Evolutionary conservation across 2,888 invertebrate genomes (phyloP), one percentile per base, ranked within the genome.

Genomic region (Dysmachus trigonus): DNA sequence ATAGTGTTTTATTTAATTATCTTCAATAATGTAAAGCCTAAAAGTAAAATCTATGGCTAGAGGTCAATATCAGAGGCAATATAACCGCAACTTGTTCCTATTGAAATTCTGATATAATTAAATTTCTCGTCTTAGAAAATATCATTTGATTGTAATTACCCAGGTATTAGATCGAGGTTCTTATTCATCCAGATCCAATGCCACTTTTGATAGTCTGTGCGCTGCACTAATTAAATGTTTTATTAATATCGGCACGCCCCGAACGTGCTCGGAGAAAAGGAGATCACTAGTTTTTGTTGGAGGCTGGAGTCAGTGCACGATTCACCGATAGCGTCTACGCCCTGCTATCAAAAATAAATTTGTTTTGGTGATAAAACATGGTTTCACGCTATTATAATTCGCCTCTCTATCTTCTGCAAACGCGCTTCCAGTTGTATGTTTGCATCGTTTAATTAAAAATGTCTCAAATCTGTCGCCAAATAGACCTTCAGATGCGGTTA

Each of bases 401-500:
- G 38, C 47, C 15, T 41, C 79, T 22, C 47, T 51, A 79, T 79
- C 79, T 41, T 79, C 79, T 30, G 47, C 51, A 27, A 79, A 79
- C 73, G 33, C 73, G 73, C 73, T 73, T 79, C 47, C 22, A 22
- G 41, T 41, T 76, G 76, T 76, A 41, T 76, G 35, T 38, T 35
- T 38, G 76, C 31, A 15, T 22, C 22, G 41, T 31, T 51, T 79
- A 79, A 79, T 79, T 79, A 79, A 79, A 51, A 79, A 79, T 31
- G n/a, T 33, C n/a, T 47, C 51, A 51, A 73, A 79, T 47, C 79
- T 30, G 27, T 31, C 8, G 41, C 31, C 79, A 79, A 79, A 47
- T 51, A 79, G 13, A 79, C 77, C 41, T 79, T 51, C 27, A 27
- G 22, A 79, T 51, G 79, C 79, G 47, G 79, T 79, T 51, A 15